Evolutionary conservation across 2,888 invertebrate genomes (phyloP).

Genomic region (Chymomyza procnemis): DNA sequence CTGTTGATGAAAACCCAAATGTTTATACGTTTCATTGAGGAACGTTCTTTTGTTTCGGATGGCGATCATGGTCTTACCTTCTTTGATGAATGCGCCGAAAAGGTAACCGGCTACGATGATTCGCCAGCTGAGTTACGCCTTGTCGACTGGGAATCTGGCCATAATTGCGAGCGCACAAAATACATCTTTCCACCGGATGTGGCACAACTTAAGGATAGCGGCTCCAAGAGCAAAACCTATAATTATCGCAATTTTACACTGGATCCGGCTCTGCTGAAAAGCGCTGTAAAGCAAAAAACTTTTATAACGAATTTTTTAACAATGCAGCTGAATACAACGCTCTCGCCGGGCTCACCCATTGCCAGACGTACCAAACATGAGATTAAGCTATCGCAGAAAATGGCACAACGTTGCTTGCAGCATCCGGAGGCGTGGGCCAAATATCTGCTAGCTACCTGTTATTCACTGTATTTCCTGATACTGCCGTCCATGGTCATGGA

Average conservation of each 20-base stretch:
- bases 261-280: constrained; percentile 81
- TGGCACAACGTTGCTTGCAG: constrained; percentile 81
- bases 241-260: constrained; percentile 83
- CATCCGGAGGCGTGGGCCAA: constrained; percentile 95
- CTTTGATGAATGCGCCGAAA: constrained; percentile 98
- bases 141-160: constrained; percentile 88
- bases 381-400: constrained; percentile 91
- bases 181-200: constrained; percentile 95
- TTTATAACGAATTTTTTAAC: constrained; percentile 72
- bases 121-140: constrained; percentile 82
- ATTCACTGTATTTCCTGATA: constrained; percentile 97
- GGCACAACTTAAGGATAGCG: constrained; percentile 64
- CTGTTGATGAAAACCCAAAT: constrained; percentile 95
- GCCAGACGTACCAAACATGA: constrained; percentile 96
- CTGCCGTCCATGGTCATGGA: constrained; percentile 90
- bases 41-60: constrained; percentile 98
- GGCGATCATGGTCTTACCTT: constrained; percentile 96
- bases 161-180: constrained; percentile 93
- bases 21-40: constrained; percentile 99
- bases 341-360: constrained; percentile 91
- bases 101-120: constrained; percentile 82
- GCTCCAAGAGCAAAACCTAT: constrained; percentile 73
- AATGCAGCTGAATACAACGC: constrained; percentile 76
- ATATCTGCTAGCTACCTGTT: constrained; percentile 91
- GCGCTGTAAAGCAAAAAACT: constrained; percentile 63